A percentile compares a stretch with the other conserved stretches of the same genome.
These are phyloP conservation scores for Zingel zingel DNA, from an alignment of 2,113 vertebrate species.

Conservation along the genomic window DNA sequence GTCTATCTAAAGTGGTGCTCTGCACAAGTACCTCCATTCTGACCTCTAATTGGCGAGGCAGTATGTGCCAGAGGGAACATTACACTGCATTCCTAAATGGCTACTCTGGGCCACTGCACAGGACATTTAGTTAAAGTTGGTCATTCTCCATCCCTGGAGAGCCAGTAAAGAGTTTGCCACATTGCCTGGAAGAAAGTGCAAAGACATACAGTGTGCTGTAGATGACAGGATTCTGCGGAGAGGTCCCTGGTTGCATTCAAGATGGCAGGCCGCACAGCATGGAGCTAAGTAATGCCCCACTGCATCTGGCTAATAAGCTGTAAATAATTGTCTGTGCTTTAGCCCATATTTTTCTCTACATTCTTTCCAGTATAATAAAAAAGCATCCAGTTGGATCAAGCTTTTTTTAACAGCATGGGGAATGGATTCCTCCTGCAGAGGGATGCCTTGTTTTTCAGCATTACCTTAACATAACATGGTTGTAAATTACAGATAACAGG, in stretches of 20 bases:
- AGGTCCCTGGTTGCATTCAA: conserved; percentile 66
- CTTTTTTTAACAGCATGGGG: conserved; percentile 37
- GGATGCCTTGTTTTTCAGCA: conserved; percentile 32
- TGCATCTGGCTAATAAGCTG: conserved; percentile 82
- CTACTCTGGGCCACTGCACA: conserved; percentile 69
- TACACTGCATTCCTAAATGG: conserved; percentile 70
- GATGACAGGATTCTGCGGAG: conserved; percentile 72
- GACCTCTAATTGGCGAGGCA: conserved; percentile 76
- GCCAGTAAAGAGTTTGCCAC: conserved; percentile 62
- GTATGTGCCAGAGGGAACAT: conserved; percentile 62
- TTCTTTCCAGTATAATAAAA: conserved; percentile 72
- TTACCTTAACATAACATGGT: conserved; percentile 48
- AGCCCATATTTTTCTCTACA: conserved; percentile 44
- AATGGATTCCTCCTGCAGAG: conserved; percentile 53
- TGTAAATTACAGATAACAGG: conserved; percentile 46
- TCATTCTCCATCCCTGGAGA: conserved; percentile 70
- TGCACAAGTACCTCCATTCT: conserved; percentile 58
- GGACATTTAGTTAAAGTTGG: conserved; percentile 78
- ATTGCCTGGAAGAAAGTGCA: conserved; percentile 68
- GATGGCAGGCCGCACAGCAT: conserved; percentile 68
- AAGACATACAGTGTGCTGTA: conserved; percentile 62
- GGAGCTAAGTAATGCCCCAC: conserved; percentile 71
- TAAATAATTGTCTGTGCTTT: conserved; percentile 75
- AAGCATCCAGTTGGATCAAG: conserved; percentile 70
- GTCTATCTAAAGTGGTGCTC: conserved; percentile 54